Evolutionary conservation across 2,113 vertebrate genomes (phyloP), one percentile per base, ranked within the genome.

Genomic region (Typhlomys cinereus): DNA sequence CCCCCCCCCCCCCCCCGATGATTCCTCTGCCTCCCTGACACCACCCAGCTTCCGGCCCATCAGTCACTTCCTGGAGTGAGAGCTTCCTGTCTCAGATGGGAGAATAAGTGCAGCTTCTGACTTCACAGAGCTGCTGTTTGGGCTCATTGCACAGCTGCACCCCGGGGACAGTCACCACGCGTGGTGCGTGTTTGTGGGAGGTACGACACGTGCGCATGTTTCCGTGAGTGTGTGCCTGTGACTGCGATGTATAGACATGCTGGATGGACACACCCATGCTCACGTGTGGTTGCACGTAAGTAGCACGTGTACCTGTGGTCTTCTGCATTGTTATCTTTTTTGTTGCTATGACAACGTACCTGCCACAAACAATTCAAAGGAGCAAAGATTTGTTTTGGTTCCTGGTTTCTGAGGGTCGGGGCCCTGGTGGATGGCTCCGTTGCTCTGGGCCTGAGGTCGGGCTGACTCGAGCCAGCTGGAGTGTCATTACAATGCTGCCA

Each of bases 81-180:
- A 57, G 74, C 50, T 78, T 79, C 13, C n/a, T 15, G 1, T 86
- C 88, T 76, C 85, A 94, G 90, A 67, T 79, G 44, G 36, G 12
- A 89, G 62, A 64, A 5, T 93, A 74, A 83, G 82, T 91, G 66
- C 75, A 85, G 86, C 80, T 82, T 13, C 10, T 18, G 27, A 41
- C 76, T 71, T 61, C 71, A 76, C 20, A 87, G 71, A 94, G 54
- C 36, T 75, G 13, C 70, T 67, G 44, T 48, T 64, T 7, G 15
- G 57, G 39, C 17, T 64, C 57, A 88, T 85, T 39, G 83, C 18
- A 67, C 6, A 13, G 27, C 18, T 21, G 13, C 21, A 73, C 14
- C 69, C 52, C 12, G 6, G 67, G 39, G 23, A 41, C 11, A n/a
- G 54, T 31, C 25, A 29, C n/a, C n/a, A n/a, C n/a, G n/a, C n/a